Base-by-base conservation (phyloP, 2,888 invertebrate genomes). In the Stomorhina lunata region DNA sequence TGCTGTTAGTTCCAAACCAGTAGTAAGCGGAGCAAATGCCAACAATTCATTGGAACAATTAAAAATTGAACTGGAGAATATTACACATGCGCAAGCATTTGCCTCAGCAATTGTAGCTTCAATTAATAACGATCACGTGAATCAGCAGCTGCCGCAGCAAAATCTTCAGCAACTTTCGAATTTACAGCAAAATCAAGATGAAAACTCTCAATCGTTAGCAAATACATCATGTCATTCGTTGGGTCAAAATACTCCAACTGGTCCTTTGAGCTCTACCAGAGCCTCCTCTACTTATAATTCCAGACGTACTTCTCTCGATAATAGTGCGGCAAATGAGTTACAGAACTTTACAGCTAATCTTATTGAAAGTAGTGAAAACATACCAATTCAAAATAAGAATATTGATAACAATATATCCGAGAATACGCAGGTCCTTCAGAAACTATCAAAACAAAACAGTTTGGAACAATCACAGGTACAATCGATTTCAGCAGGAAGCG, bases 21-120 rank as follows among this genome's bases (percentile, higher is more conserved):
- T 53, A 40, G 15, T 22, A n/a, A 55, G 29, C 6, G 61, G 17
- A 72, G 37, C 3, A 50, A 57, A 22, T 73, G 71, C 84, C 83
- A 92, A 92, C 55, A 92, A 92, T 79, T 93, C 93, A 0, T 87
- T 93, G 43, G 93, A 93, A 82, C 93, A 93, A 84, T 87, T 93
- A 2, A 93, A 93, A 87, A 93, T 93, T 73, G 93, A 93, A 73
- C 87, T 93, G 40, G 93, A 93, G 84, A 93, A 93, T 83, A 91
- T 93, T 72, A 93, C 93, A 29, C 92, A 93, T 81, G 92, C 92
- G 3, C 92, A 92, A 87, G 92, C 87, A 1, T 85, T 88, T 61
- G 86, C 89, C 4, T 87, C 88, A 0, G 88, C 89, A 4, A 88
- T 89, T 61, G 88, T 88, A 45, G 86, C 85, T 22, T 87, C 87